Evolutionary conservation across 2,888 invertebrate species (phyloP), one percentile per base, ranked within the genome.

Genomic region (Tiliacea aurago): DNA sequence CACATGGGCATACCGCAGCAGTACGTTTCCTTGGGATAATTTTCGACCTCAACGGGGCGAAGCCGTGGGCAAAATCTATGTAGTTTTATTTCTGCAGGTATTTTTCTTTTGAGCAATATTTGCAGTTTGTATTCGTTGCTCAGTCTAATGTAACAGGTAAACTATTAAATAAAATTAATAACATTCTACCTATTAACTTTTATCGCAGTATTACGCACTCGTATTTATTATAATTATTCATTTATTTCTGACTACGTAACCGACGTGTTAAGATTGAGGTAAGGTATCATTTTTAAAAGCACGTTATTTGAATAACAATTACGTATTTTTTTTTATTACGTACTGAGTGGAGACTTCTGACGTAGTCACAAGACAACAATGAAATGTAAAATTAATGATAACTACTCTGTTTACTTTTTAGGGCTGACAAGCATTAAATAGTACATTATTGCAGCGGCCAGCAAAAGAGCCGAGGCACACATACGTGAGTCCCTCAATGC

Each of bases 51-150:
- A 9, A 6, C 18, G 28, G 18, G 28, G 18, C 5, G 18, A 28
- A 33, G 28, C 28, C 10, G 28, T 18, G 23, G 15, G 62, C 4
- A 62, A 28, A 43, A 23, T 18, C 43, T 62, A 28, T 28, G 28
- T 28, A 23, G 41, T 61, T 61, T 20, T 20, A 15, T 5, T 28
- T 28, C 28, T 20, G 15, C 1, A 37, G 9, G 6, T 18, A 23
- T 20, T 59, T 47, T 47, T 2, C 1, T 51, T 70, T 4, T 0
- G 41, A 75, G 45, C 59, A 78, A 51, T 15, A 78, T 47, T 78
- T 9, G 45, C 41, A 41, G 13, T 23, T 53, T 53, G n/a, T 51
- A 33, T 47, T 53, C 18, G 23, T 70, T 76, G 71, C 72, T 71
- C 13, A 49, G 72, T 62, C 20, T 55, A 37, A 62, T 71, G 20